Evolutionary conservation across 2,113 vertebrate species (phyloP).

Genomic region (Pagrus major): DNA sequence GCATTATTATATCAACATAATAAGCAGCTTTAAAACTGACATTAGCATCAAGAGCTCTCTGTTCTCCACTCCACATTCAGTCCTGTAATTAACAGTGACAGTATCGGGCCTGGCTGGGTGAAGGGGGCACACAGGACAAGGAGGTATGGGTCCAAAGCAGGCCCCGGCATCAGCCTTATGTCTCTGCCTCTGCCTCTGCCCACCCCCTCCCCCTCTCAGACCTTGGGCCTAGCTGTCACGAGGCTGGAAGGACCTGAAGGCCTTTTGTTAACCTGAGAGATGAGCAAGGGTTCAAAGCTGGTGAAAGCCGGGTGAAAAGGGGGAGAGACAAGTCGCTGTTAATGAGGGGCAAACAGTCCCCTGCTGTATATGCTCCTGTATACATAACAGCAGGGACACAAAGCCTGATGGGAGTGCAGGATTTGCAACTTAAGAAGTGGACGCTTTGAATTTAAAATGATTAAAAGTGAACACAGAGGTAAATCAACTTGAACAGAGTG

Average conservation of each 20-base stretch:
- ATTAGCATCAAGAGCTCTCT: constrained; percentile 33
- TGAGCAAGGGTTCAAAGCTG: constrained; percentile 56
- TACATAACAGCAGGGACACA: constrained; percentile 56
- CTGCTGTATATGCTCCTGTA: constrained; percentile 51
- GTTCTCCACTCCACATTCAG: constrained; percentile 73
- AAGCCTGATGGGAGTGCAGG: constrained; percentile 45
- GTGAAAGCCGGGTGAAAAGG: constrained; percentile 52
- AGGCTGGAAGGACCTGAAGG: constrained; percentile 61
- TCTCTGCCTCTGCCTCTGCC: constrained; percentile 32
- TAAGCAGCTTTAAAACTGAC: constrained; percentile 50
- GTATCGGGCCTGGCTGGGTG: constrained; percentile 57
- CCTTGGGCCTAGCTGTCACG: constrained; percentile 69
- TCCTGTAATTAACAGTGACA: constrained; percentile 79
- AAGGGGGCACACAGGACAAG: constrained; percentile 63
- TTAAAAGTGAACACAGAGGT: constrained; percentile 12
- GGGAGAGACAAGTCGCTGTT: constrained; percentile 53
- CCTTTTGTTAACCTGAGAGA: constrained; percentile 74
- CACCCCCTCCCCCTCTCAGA: constrained; percentile 40
- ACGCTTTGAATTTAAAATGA: constrained; percentile 26
- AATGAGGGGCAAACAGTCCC: constrained; percentile 72
- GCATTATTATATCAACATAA: constrained; percentile 16
- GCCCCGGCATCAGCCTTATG: constrained; percentile 49
- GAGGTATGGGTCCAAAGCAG: constrained; percentile 37
- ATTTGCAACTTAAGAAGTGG: constrained; percentile 25
- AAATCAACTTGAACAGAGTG: constrained; percentile 31